Conservation (phyloP, 2,888 invertebrate genomes). For the Smittia aterrima region DNA sequence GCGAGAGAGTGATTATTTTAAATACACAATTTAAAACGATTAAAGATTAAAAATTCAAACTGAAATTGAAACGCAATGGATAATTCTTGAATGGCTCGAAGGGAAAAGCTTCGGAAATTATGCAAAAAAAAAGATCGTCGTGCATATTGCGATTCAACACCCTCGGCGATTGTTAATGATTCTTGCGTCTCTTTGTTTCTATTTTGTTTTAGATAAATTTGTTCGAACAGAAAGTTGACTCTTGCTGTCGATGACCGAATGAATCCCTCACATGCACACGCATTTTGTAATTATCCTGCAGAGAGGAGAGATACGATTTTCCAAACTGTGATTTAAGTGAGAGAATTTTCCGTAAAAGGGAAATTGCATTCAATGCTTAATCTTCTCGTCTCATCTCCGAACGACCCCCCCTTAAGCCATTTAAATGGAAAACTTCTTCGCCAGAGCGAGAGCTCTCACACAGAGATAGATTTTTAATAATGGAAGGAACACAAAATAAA, state of each 20-base stretch:
- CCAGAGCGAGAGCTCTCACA: not conserved
- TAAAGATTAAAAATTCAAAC: conserved; percentile 38
- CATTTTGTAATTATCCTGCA: not conserved
- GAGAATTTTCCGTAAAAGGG: not conserved
- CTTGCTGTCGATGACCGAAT: no score
- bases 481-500: conserved; percentile 5
- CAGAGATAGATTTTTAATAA: not conserved
- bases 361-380: conserved; percentile 8
- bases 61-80: conserved; percentile 35
- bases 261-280: not conserved
- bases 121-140: not conserved
- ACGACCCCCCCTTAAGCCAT: conserved; percentile 1
- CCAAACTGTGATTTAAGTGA: no score
- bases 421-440: conserved; percentile 4
- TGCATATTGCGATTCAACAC: conserved; percentile 21
- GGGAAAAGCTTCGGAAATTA: conserved; percentile 16
- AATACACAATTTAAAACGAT: conserved; percentile 41
- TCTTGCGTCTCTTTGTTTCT: not conserved
- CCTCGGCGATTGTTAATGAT: conserved; percentile 27
- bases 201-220: conserved; percentile 13
- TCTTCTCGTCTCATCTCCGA: not conserved
- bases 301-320: no score
- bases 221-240: not conserved
- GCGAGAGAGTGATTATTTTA: conserved; percentile 34
- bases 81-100: conserved; percentile 8